These are phyloP conservation scores for Cricetomys ansorgei DNA, from an alignment of 2,113 vertebrate genomes.

Conservation along the genomic window DNA sequence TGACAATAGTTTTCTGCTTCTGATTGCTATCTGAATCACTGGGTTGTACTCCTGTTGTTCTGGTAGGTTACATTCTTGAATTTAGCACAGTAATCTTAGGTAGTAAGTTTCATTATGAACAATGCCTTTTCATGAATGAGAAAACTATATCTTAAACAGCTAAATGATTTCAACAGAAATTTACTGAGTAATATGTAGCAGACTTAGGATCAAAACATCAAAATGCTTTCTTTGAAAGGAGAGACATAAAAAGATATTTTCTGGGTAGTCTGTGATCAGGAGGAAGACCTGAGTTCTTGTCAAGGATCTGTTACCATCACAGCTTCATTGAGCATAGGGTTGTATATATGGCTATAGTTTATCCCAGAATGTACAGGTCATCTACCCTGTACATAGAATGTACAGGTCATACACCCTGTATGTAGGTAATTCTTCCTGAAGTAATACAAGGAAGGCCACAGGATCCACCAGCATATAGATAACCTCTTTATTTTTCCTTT, in stretches of 20 bases:
- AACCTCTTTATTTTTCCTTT: background rate
- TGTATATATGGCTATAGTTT: background rate
- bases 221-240: background rate
- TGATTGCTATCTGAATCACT: background rate
- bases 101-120: background rate
- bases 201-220: background rate
- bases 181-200: background rate
- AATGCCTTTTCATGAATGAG: background rate
- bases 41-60: fast-evolving
- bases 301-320: background rate
- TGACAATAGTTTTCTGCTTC: background rate
- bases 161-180: conserved; percentile 26
- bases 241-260: background rate
- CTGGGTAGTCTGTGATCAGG: background rate
- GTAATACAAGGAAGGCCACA: background rate
- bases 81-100: background rate
- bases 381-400: too few species aligned
- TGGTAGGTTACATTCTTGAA: background rate
- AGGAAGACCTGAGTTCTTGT: background rate
- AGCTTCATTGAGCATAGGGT: background rate
- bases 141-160: background rate
- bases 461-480: background rate
- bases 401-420: background rate
- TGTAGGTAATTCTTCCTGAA: background rate
- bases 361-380: background rate